Percentiles rank a stretch among this genome's conserved stretches.
phyloP scores from a whole-genome alignment of 2,888 invertebrate species.

The Ochropleura plecta region DNA sequence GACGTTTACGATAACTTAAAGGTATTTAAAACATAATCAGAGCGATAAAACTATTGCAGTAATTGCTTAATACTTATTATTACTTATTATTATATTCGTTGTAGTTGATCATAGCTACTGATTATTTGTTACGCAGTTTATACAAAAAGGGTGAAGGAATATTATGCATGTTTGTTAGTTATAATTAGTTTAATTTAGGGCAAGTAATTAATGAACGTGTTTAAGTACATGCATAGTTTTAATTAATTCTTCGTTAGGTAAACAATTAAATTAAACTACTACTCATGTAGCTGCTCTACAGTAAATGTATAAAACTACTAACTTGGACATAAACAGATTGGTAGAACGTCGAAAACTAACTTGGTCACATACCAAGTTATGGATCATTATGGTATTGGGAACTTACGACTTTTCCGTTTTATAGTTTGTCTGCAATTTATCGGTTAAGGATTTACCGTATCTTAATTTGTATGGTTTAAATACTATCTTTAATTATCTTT shows the following conservation, averaged over 20 bases:
- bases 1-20: conserved; percentile 84
- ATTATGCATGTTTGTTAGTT: not conserved
- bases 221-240: not conserved
- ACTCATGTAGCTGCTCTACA: not conserved
- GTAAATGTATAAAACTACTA: not conserved
- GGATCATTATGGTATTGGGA: not conserved
- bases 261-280: not conserved
- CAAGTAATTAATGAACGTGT: not conserved
- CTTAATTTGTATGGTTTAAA: not conserved
- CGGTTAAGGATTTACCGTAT: not conserved
- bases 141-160: not conserved
- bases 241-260: not conserved
- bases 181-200: not conserved
- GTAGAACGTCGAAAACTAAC: not conserved
- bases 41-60: conserved; percentile 5
- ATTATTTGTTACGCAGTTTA: not conserved
- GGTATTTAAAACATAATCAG: conserved; percentile 66
- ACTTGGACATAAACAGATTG: not conserved
- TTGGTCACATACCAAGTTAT: not conserved
- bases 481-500: not conserved
- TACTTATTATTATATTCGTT: too few species aligned
- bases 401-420: not conserved
- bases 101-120: not conserved
- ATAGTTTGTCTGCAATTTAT: not conserved
- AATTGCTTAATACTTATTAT: not conserved